phyloP scores from a whole-genome alignment of 2,888 invertebrate species.

The Caenorhabditis sp. region DNA sequence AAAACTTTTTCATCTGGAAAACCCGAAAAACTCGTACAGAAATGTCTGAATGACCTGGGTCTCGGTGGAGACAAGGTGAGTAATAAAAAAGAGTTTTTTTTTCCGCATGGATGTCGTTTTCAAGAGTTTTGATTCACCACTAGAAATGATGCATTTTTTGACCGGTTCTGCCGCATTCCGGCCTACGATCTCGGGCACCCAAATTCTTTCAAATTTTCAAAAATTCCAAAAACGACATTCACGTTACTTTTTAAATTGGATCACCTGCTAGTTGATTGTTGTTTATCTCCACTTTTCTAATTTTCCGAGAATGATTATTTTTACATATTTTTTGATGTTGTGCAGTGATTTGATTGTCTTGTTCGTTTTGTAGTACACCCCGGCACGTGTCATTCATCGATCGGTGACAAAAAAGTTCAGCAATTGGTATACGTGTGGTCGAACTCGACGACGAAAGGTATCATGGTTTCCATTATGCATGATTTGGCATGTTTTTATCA shows the following conservation, averaged over 20 bases:
- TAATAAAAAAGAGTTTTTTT: background rate
- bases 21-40: constrained; percentile 96
- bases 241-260: no score
- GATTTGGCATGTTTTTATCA: background rate
- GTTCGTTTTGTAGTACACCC: constrained; percentile 54
- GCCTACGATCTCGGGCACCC: no score
- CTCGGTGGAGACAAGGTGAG: constrained; percentile 82
- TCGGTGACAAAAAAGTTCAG: constrained; percentile 59
- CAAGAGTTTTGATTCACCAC: no score
- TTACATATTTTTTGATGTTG: background rate
- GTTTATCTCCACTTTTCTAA: constrained; percentile 8
- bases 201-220: no score
- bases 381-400: constrained; percentile 56
- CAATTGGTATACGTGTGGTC: constrained; percentile 61
- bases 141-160: no score
- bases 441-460: constrained; percentile 48
- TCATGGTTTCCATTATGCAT: constrained; percentile 21
- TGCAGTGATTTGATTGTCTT: background rate
- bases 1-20: constrained; percentile 99
- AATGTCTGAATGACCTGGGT: constrained; percentile 89
- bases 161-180: no score
- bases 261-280: constrained; percentile 25
- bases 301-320: background rate
- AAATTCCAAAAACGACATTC: no score
- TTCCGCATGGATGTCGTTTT: background rate